phyloP scores from a whole-genome alignment of 2,797 vertebrate genomes.

The Coilia nasus region DNA sequence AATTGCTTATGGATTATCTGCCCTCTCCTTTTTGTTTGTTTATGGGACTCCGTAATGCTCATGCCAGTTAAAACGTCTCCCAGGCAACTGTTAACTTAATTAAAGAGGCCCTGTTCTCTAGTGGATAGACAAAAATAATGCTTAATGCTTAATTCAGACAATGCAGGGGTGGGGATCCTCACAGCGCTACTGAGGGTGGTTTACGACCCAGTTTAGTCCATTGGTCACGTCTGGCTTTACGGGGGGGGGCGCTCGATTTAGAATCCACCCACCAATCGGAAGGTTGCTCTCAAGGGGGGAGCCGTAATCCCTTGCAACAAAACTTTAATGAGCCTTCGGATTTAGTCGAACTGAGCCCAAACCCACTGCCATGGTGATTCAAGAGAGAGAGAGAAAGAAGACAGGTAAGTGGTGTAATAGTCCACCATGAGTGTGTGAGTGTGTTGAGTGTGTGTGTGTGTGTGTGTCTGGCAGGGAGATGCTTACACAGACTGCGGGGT shows the following conservation, averaged over 20 bases:
- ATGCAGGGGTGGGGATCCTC: conserved; percentile 31
- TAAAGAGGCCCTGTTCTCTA: conserved; percentile 57
- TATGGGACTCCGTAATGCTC: conserved; percentile 65
- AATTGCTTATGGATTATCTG: conserved; percentile 79
- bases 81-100: conserved; percentile 70
- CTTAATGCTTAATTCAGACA: conserved; percentile 56
- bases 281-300: conserved; percentile 47
- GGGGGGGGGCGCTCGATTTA: conserved; percentile 40
- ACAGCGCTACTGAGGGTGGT: conserved; percentile 48
- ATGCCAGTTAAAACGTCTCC: conserved; percentile 63
- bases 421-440: background rate
- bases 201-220: conserved; percentile 45
- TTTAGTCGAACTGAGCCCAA: conserved; percentile 44
- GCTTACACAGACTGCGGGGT: background rate
- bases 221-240: conserved; percentile 35
- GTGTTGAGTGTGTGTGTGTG: background rate
- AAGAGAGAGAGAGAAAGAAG: background rate
- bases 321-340: conserved; percentile 20
- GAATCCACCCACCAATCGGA: conserved; percentile 61
- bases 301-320: conserved; percentile 13
- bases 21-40: conserved; percentile 72
- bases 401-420: conserved; percentile 34
- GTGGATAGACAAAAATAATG: conserved; percentile 54
- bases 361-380: conserved; percentile 30
- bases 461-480: conserved; percentile 15